Percentiles rank a stretch among this genome's conserved stretches.
These are phyloP conservation scores for Hemistola chrysoprasaria DNA, from an alignment of 2,888 invertebrate genomes.

Conservation along the genomic window DNA sequence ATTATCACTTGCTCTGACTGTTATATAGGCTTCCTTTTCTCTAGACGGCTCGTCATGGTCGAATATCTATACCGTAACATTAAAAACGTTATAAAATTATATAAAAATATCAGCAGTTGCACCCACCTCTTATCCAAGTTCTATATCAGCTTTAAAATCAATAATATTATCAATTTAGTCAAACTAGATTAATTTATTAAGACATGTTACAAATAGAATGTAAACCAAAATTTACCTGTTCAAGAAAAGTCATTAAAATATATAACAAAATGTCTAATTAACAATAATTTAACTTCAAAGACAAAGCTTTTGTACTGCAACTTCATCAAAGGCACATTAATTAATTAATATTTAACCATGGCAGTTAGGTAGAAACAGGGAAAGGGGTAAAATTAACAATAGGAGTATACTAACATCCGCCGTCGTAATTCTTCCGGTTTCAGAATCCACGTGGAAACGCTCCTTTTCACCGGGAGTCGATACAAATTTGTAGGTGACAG, in stretches of 20 bases:
- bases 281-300: too few relatives aligned
- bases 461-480: slow-evolving; percentile 87
- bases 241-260: too few relatives aligned
- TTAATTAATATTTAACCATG: too few relatives aligned
- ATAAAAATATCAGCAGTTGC: slow-evolving; percentile 3
- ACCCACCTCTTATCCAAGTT: slow-evolving; percentile 40
- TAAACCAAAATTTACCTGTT: too few relatives aligned
- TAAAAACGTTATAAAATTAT: slow-evolving; percentile 15
- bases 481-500: slow-evolving; percentile 92
- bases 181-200: too few relatives aligned
- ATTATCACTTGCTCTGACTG: slow-evolving; percentile 96
- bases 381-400: background rate
- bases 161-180: background rate
- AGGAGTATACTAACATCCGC: slow-evolving; percentile 78
- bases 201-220: too few relatives aligned
- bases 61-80: slow-evolving; percentile 81
- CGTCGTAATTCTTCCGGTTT: slow-evolving; percentile 89
- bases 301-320: too few relatives aligned
- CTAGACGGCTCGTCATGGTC: slow-evolving; percentile 95
- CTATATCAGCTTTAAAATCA: slow-evolving; percentile 22
- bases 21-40: slow-evolving; percentile 92
- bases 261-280: too few relatives aligned
- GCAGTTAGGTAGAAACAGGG: too few relatives aligned
- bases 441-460: slow-evolving; percentile 90
- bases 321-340: too few relatives aligned